Conservation (phyloP, 35 echinoderm and acorn worm species). For the Ophiothrix spiculata region DNA sequence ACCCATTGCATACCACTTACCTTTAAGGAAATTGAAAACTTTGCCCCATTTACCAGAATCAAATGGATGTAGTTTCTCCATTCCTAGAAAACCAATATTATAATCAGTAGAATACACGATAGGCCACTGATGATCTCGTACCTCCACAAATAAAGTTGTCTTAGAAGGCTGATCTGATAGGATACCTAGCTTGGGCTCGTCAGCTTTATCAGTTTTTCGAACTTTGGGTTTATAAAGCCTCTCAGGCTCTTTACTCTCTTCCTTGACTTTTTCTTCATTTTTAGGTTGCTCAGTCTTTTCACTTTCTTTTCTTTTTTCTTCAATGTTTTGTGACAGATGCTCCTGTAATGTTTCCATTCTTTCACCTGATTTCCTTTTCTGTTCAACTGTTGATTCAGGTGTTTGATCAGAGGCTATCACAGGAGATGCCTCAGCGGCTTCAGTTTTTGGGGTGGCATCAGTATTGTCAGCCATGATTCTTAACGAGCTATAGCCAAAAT, state of each 20-base stretch:
- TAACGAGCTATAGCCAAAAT: too few relatives aligned
- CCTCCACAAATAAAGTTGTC: constrained; percentile 57
- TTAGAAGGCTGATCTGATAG: constrained; percentile 23
- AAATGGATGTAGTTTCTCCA: constrained; percentile 93
- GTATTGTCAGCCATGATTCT: too few relatives aligned
- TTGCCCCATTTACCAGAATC: constrained; percentile 97
- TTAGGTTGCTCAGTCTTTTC: background rate
- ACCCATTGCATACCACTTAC: constrained; percentile 49
- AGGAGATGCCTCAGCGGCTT: too few relatives aligned
- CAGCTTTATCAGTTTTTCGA: background rate
- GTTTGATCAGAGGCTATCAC: background rate
- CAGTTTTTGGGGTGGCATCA: too few relatives aligned
- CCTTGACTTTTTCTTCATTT: background rate
- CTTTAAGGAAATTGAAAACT: constrained; percentile 76
- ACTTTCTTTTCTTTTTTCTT: background rate
- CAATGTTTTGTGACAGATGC: background rate
- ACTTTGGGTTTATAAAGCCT: background rate
- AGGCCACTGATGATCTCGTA: constrained; percentile 69
- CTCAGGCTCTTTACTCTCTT: background rate
- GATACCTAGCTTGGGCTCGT: background rate
- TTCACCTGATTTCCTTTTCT: background rate
- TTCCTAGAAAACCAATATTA: constrained; percentile 89
- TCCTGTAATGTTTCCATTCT: background rate
- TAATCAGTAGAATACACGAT: constrained; percentile 88
- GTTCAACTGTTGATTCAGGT: background rate